Conservation (phyloP, 2,797 vertebrate species). For the Phaenicophaeus curvirostris region DNA sequence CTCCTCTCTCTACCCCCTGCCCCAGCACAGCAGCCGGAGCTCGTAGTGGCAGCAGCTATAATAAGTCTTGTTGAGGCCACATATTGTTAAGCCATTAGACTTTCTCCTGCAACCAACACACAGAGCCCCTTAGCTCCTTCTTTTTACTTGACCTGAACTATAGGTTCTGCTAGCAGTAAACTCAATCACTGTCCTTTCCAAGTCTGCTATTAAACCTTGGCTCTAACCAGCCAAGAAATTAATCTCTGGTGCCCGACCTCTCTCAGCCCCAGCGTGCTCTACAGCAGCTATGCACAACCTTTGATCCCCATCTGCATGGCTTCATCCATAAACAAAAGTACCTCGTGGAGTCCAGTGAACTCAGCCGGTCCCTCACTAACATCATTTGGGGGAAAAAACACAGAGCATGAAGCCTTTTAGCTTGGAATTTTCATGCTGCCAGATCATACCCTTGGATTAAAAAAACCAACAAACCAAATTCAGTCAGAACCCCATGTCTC, state of each 20-base stretch:
- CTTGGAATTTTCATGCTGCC: not conserved
- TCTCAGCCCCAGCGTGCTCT: constrained; percentile 35
- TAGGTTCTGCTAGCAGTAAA: constrained; percentile 49
- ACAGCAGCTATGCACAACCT: constrained; percentile 56
- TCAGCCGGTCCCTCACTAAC: not conserved
- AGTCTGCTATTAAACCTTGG: constrained; percentile 73
- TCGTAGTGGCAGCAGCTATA: not conserved
- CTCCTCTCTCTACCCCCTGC: not conserved
- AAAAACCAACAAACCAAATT: not conserved
- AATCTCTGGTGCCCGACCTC: constrained; percentile 61
- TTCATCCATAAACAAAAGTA: constrained; percentile 65
- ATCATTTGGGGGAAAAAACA: not conserved
- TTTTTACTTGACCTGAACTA: constrained; percentile 62
- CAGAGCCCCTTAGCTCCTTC: constrained; percentile 54
- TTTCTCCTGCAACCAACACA: constrained; percentile 26
- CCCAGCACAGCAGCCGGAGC: not conserved
- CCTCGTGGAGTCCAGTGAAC: constrained; percentile 32
- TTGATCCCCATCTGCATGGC: constrained; percentile 53
- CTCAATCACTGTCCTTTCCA: constrained; percentile 74
- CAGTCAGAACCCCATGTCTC: not conserved
- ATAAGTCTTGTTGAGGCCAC: constrained; percentile 1
- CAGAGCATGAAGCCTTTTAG: not conserved
- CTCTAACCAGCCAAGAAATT: constrained; percentile 74
- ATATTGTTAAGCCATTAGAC: constrained; percentile 64
- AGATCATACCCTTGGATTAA: not conserved